Evolutionary conservation across 2,888 invertebrate species (phyloP).

Genomic region (Uloborus plumipes): DNA sequence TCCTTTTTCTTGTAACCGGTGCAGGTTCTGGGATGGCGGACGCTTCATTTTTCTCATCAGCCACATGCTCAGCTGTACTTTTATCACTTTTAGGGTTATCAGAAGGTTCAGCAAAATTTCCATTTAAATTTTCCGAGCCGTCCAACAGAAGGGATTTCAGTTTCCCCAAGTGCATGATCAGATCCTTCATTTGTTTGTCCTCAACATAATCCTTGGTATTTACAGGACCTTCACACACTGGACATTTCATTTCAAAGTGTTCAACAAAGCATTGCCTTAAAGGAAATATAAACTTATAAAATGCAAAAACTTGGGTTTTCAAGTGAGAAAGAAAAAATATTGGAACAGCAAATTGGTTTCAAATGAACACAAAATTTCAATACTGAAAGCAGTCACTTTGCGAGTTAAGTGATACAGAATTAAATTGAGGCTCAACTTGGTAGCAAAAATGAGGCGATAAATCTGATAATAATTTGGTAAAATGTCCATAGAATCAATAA

Average conservation of each 20-base stretch:
- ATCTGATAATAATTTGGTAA: too few relatives aligned
- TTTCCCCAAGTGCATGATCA: conserved; percentile 3
- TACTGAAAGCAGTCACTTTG: too few relatives aligned
- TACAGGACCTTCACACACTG: conserved; percentile 30
- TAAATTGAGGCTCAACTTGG: too few relatives aligned
- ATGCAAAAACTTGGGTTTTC: neutral
- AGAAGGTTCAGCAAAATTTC: neutral
- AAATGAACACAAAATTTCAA: too few relatives aligned
- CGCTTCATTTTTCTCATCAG: neutral
- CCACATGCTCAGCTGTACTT: neutral
- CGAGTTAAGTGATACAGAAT: too few relatives aligned
- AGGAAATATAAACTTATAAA: neutral
- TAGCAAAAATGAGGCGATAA: too few relatives aligned
- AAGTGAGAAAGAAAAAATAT: neutral
- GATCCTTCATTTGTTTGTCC: conserved; percentile 38
- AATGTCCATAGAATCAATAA: too few relatives aligned
- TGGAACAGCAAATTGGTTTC: neutral
- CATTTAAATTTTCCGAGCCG: neutral
- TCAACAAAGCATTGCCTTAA: conserved; percentile 19
- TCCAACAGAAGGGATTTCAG: conserved; percentile 13
- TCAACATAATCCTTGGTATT: conserved; percentile 33
- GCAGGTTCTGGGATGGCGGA: neutral
- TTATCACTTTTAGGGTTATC: neutral
- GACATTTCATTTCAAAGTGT: conserved; percentile 27
- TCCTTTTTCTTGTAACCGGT: conserved; percentile 3